Evolutionary conservation across 2,113 vertebrate species (phyloP), one percentile per base, ranked within the genome.

Genomic region (Melanostigma gelatinosum): DNA sequence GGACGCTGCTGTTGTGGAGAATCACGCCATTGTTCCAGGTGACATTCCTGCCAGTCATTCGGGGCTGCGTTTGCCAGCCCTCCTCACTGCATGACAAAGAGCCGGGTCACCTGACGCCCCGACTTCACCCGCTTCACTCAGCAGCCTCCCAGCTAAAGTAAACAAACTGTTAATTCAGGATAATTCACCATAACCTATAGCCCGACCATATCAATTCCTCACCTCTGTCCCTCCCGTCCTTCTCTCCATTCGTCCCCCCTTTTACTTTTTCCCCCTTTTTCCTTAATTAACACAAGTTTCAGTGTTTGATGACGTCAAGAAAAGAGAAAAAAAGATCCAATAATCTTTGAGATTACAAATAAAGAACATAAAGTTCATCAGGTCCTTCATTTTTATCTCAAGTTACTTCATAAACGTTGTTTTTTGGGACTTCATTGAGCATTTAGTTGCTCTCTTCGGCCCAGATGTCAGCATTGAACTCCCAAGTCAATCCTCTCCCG

Each of bases 141-240:
- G 88, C 85, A 87, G 89, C 90, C 91, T 89, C 89, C 85, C 63
- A 87, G 87, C 90, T 88, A 93, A 89, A 93, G 89, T 91, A 91
- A 93, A 93, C 91, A 91, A 85, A 86, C 79, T 86, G 88, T 93
- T 92, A 92, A 93, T 92, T 93, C 89, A 92, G 78, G 91, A 90
- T 92, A 90, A 93, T 93, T 91, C 87, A 87, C 85, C 89, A 88
- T 90, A 93, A 93, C 92, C 79, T 87, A 89, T 77, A 86, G 86
- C 86, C 80, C 52, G 27, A 75, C 87, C 82, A 50, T 93, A 93
- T 91, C 92, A 92, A 94, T 91, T 91, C 91, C 89, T 87, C 80
- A 54, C 72, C 87, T 74, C 79, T 18, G 36, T 61, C 68, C 58
- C 69, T n/a, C n/a, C 78, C 69, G 15, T 6, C 40, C 13, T 32